Base-by-base conservation (phyloP, 2,113 vertebrate species). In the Cinclus cinclus region DNA sequence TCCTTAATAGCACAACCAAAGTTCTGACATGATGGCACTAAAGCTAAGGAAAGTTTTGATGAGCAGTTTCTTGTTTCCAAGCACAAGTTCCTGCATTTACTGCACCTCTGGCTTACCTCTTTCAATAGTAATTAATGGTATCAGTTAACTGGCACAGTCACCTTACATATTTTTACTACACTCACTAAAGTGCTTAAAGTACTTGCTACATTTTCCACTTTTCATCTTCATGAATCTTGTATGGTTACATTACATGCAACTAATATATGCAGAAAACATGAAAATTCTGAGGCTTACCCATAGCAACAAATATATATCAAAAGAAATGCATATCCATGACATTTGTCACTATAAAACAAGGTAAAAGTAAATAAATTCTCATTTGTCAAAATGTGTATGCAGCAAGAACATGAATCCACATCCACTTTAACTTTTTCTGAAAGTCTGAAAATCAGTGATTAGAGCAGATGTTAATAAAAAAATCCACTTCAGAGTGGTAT, bases 371-470 rank as follows among this genome's bases (percentile, higher is more conserved):
- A 89, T 78, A 64, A 68, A 53, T 52, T 83, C 94, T 65, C 10
- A 24, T 52, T 70, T 58, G 24, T 19, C 91, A 47, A 94, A 96
- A 77, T 4, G 0, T 44, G 1, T 50, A 46, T 86, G 30, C 31
- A 74, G 80, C 46, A 71, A 90, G 64, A 96, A 73, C 20, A 53
- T 81, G 28, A 93, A 86, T 50, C 35, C 20, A 89, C 10, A 69
- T 67, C 10, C 31, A 87, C 52, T 93, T 88, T 65, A 15, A 21
- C 47, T 2, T 49, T 59, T 35, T 7, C 47, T 30, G 22, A 80
- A 49, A 94, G 25, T 52, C 27, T 75, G 80, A 69, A 59, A 65
- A 95, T 92, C 37, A 81, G 69, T 78, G 44, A 90, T 90, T 96
- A 94, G 89, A 76, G 60, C 16, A 58, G 47, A 76, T 14, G 27